Conservation (phyloP, 2,888 invertebrate genomes). For the Apoderus coryli region DNA sequence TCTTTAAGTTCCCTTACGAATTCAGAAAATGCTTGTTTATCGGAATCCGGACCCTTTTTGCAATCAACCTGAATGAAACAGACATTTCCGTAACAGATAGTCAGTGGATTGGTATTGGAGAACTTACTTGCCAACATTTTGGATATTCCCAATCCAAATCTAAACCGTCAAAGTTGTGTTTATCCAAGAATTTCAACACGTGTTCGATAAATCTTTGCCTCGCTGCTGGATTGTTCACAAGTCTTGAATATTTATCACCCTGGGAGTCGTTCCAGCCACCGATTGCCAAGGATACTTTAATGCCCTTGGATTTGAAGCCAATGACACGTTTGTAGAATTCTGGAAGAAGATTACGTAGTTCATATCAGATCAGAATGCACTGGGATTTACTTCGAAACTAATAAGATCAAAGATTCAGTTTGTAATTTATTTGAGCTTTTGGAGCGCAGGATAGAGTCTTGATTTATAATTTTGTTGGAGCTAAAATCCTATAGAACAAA, state of each 20-base stretch:
- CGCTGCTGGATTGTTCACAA: constrained; percentile 63
- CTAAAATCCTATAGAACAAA: no score
- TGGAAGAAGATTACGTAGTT: no score
- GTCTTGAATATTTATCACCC: constrained; percentile 75
- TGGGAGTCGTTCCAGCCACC: constrained; percentile 95
- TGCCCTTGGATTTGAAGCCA: constrained; percentile 58
- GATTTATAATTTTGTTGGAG: no score
- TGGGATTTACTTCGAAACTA: no score
- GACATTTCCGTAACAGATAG: constrained; percentile 16
- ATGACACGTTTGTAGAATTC: constrained; percentile 76
- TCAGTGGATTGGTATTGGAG: constrained; percentile 3
- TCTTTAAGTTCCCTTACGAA: constrained; percentile 57
- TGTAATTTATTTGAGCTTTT: no score
- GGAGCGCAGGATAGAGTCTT: no score
- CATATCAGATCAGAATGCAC: no score
- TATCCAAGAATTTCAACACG: constrained; percentile 59
- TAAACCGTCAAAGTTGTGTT: constrained; percentile 81
- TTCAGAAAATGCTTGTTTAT: constrained; percentile 65
- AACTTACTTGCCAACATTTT: constrained; percentile 62
- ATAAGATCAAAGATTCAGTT: no score
- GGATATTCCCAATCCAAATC: constrained; percentile 94
- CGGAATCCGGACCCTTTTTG: constrained; percentile 67
- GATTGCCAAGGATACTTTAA: constrained; percentile 75
- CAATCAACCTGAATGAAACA: constrained; percentile 74
- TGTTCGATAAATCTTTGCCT: constrained; percentile 61